phyloP scores from a whole-genome alignment of 1,140 invertebrate genomes.

The Andrena cerasifolii region DNA sequence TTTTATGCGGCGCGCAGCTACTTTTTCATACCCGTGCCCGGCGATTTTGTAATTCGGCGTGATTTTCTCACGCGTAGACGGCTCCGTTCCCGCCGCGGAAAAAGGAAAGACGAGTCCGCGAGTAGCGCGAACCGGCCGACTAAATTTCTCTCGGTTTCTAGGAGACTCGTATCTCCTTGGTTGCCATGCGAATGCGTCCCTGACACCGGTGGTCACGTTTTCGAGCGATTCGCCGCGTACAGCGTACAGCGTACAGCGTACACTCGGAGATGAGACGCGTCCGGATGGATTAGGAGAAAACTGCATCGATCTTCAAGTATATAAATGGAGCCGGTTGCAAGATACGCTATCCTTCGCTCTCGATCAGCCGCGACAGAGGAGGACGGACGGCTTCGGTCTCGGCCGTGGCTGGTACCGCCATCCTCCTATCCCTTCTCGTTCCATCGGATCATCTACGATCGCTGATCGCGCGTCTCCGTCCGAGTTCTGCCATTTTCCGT shows the following conservation, averaged over 20 bases:
- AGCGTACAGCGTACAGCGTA: no score
- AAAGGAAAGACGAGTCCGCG: conserved; percentile 8
- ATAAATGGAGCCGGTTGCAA: conserved; percentile 38
- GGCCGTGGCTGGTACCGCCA: conserved; percentile 78
- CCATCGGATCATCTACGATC: conserved; percentile 61
- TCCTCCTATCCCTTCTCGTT: conserved; percentile 77
- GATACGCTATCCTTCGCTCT: conserved; percentile 19
- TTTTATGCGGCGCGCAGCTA: neutral
- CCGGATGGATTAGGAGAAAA: conserved; percentile 16
- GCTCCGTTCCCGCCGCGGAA: conserved; percentile 21
- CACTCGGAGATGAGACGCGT: conserved; percentile 2
- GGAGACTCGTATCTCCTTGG: neutral
- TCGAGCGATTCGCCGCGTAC: no score
- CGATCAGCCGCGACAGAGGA: conserved; percentile 55
- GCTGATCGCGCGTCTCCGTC: conserved; percentile 47
- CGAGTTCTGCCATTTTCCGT: neutral
- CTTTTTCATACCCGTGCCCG: neutral
- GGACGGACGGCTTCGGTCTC: conserved; percentile 70
- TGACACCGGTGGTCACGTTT: no score
- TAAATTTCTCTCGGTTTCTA: conserved; percentile 47
- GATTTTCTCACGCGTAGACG: conserved; percentile 48
- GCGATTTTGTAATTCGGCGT: conserved; percentile 53
- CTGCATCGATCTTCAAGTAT: conserved; percentile 7
- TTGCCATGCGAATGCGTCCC: no score
- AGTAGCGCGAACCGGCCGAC: neutral